These are phyloP conservation scores for Hoplostethus mediterraneus DNA, from an alignment of 2,797 vertebrate genomes.

Conservation along the genomic window DNA sequence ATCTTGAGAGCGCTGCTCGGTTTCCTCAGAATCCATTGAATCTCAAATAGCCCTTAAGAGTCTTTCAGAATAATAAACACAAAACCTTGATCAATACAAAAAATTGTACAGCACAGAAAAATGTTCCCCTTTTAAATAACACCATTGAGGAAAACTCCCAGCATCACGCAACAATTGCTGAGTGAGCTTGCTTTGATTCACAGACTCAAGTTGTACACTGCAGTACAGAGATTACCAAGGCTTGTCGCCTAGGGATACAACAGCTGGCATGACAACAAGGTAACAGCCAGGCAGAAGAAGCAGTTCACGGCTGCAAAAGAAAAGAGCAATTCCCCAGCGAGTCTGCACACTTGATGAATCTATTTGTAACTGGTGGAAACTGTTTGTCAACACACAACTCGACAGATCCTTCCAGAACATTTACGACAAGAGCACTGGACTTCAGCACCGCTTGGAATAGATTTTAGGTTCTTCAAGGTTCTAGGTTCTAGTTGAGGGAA, in stretches of 20 bases:
- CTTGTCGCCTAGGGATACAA: slow-evolving; percentile 72
- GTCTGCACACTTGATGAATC: slow-evolving; percentile 61
- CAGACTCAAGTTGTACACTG: slow-evolving; percentile 53
- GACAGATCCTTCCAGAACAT: neutral
- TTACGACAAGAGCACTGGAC: neutral
- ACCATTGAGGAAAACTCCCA: slow-evolving; percentile 48
- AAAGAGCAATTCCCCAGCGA: slow-evolving; percentile 58
- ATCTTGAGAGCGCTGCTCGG: slow-evolving; percentile 25
- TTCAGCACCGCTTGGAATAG: neutral
- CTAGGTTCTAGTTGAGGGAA: neutral
- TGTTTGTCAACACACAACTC: slow-evolving; percentile 56
- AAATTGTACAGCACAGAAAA: slow-evolving; percentile 27
- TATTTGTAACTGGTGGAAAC: slow-evolving; percentile 59
- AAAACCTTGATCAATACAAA: slow-evolving; percentile 18
- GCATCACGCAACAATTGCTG: slow-evolving; percentile 55
- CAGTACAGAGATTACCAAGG: slow-evolving; percentile 61
- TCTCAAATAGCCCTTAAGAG: slow-evolving; percentile 7
- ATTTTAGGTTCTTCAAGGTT: neutral
- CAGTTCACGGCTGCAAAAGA: slow-evolving; percentile 3
- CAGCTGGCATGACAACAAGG: slow-evolving; percentile 78
- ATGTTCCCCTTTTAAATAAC: slow-evolving; percentile 17
- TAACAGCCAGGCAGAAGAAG: slow-evolving; percentile 51
- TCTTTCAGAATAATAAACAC: neutral
- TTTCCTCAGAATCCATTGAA: neutral
- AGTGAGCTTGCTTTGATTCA: slow-evolving; percentile 56